Conservation (phyloP, 2,113 vertebrate species). For the Spea bombifrons region DNA sequence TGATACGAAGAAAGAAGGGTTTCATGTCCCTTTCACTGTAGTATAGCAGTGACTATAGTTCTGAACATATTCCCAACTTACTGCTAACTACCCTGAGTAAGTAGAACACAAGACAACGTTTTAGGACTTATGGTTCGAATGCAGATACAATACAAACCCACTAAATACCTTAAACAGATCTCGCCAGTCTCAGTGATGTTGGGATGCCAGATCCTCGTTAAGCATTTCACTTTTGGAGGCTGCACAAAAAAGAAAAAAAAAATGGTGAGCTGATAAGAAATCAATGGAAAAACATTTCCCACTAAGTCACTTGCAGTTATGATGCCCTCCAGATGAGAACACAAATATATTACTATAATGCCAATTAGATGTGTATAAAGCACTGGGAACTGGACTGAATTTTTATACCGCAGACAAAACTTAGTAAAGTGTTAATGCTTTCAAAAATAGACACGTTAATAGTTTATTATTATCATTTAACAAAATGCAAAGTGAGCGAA, state of each 20-base stretch:
- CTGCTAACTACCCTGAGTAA: too few species aligned
- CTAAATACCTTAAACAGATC: constrained; percentile 89
- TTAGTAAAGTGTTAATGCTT: too few species aligned
- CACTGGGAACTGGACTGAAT: neutral
- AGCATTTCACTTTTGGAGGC: constrained; percentile 96
- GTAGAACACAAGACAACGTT: too few species aligned
- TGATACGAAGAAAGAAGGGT: too few species aligned
- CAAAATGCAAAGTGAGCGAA: too few species aligned
- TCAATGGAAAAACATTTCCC: neutral
- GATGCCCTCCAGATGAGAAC: neutral
- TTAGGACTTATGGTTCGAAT: neutral
- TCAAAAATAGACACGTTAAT: too few species aligned
- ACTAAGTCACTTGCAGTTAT: neutral
- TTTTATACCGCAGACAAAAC: too few species aligned
- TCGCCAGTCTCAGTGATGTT: constrained; percentile 97
- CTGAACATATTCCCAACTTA: too few species aligned
- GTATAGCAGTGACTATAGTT: too few species aligned
- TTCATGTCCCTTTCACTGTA: too few species aligned
- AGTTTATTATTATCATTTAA: too few species aligned
- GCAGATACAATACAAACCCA: neutral
- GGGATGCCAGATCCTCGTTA: constrained; percentile 97
- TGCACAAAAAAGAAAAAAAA: constrained; percentile 59
- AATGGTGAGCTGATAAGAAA: neutral
- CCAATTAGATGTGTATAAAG: neutral
- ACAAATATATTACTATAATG: neutral